Evolutionary conservation across 2,113 vertebrate genomes (phyloP).

Genomic region (Pseudorhombus dupliciocellatus): DNA sequence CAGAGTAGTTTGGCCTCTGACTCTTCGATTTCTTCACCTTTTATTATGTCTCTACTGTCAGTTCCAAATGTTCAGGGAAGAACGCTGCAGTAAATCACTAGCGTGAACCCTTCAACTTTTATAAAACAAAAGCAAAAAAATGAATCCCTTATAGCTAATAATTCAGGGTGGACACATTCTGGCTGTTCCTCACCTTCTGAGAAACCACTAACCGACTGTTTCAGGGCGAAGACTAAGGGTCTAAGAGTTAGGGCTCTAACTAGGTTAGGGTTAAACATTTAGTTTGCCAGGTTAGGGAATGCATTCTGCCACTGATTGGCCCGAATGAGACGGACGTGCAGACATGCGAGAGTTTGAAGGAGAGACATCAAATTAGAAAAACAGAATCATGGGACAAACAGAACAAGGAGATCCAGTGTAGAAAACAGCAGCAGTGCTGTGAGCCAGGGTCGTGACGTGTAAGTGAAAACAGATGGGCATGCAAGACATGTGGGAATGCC

Average conservation of each 20-base stretch:
- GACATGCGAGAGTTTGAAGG: too few relatives aligned
- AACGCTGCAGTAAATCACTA: not conserved
- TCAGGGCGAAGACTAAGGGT: too few relatives aligned
- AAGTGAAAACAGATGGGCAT: constrained; percentile 67
- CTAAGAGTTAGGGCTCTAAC: too few relatives aligned
- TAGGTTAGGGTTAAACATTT: too few relatives aligned
- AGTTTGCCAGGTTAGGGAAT: too few relatives aligned
- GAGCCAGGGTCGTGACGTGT: constrained; percentile 45
- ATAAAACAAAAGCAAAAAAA: not conserved
- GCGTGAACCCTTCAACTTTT: not conserved
- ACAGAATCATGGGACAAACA: not conserved
- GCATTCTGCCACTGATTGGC: too few relatives aligned
- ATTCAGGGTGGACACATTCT: not conserved
- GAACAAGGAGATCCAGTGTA: not conserved
- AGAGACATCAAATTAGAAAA: not conserved
- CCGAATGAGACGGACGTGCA: not conserved
- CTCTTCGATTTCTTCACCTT: not conserved
- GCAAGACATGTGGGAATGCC: constrained; percentile 14
- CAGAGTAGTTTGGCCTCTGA: too few relatives aligned
- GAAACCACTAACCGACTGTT: too few relatives aligned
- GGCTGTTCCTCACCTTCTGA: too few relatives aligned
- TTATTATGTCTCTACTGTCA: not conserved
- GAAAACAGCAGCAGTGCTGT: not conserved
- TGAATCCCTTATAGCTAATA: not conserved
- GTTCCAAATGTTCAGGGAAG: not conserved